These are phyloP conservation scores for Pangasius krempfi DNA, from an alignment of 2,797 vertebrate genomes.

Conservation along the genomic window DNA sequence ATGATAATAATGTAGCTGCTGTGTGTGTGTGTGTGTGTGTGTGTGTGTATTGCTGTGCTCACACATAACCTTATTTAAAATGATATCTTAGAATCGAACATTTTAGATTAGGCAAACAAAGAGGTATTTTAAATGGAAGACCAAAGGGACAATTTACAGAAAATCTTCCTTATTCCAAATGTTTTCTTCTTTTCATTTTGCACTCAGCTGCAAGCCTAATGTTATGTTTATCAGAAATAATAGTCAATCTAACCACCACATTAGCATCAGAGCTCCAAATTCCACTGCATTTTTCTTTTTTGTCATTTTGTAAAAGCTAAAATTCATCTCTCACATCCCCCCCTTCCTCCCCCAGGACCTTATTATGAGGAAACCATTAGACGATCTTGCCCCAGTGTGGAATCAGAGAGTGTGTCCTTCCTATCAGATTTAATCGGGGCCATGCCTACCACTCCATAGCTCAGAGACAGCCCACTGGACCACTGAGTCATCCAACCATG, in stretches of 20 bases:
- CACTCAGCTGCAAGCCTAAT: neutral
- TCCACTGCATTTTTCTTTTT: neutral
- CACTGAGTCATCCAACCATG: constrained; percentile 28
- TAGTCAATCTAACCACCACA: neutral
- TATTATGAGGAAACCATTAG: constrained; percentile 80
- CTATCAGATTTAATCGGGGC: constrained; percentile 50
- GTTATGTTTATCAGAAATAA: neutral
- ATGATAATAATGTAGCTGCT: neutral
- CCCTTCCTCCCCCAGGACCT: constrained; percentile 61
- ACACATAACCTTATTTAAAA: neutral
- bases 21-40: too few relatives aligned
- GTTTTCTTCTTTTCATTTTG: neutral
- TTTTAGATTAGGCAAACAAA: neutral
- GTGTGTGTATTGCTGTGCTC: neutral
- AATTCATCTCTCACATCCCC: neutral
- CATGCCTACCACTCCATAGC: constrained; percentile 50
- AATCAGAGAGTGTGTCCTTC: constrained; percentile 64
- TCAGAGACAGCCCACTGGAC: constrained; percentile 28
- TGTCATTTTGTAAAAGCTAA: neutral
- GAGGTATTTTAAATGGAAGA: neutral
- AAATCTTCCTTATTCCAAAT: neutral
- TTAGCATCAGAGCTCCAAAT: neutral
- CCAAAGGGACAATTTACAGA: neutral
- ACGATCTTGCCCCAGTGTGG: constrained; percentile 70
- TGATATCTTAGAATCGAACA: neutral